phyloP scores from a whole-genome alignment of 2,113 vertebrate species.

The Syrrhaptes paradoxus region DNA sequence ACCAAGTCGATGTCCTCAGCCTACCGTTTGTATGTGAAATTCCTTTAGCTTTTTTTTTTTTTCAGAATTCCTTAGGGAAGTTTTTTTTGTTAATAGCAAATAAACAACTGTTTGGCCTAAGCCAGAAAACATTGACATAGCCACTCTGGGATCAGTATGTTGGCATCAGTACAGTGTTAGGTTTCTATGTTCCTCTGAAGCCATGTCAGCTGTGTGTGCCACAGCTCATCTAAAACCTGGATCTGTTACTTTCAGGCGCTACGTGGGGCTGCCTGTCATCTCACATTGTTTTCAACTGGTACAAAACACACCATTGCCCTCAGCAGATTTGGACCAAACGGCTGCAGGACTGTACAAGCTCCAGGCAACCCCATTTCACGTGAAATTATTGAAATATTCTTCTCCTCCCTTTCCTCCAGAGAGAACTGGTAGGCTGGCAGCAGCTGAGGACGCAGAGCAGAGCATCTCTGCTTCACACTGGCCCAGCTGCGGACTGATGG shows the following conservation, averaged over 20 bases:
- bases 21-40: background rate
- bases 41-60: background rate
- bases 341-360: background rate
- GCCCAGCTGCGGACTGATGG: background rate
- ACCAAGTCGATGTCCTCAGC: background rate
- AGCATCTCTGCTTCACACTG: background rate
- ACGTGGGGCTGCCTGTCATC: background rate
- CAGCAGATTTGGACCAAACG: background rate
- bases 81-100: background rate
- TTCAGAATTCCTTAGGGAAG: background rate
- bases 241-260: background rate
- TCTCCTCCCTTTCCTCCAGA: too few relatives aligned
- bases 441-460: background rate
- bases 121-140: background rate
- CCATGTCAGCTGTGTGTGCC: background rate
- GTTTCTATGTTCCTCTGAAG: background rate
- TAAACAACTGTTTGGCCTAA: background rate
- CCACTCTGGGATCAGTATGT: background rate
- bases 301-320: background rate
- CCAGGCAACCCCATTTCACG: background rate
- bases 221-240: background rate
- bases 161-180: rapidly evolving
- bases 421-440: background rate
- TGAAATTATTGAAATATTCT: background rate
- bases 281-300: background rate